These are phyloP conservation scores for Xenus cinereus DNA, from an alignment of 2,113 vertebrate species.

Conservation along the genomic window DNA sequence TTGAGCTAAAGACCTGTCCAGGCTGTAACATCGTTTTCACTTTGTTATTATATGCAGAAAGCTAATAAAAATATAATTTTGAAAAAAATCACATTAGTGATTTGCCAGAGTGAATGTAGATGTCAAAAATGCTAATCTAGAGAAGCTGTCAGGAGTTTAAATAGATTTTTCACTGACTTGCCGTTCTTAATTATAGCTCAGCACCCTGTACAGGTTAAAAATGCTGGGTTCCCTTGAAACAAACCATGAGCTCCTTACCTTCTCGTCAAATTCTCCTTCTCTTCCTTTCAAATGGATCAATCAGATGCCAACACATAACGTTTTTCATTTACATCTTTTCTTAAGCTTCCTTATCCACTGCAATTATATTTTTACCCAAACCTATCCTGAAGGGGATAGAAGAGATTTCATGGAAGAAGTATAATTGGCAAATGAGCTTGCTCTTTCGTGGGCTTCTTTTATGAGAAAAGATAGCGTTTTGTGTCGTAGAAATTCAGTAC, in stretches of 20 bases:
- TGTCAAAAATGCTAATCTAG: conserved; percentile 69
- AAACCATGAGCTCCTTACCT: conserved; percentile 37
- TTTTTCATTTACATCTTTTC: conserved; percentile 65
- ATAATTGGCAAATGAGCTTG: conserved; percentile 60
- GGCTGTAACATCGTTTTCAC: conserved; percentile 41
- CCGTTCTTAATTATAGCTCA: conserved; percentile 70
- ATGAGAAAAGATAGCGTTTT: conserved; percentile 28
- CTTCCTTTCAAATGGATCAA: conserved; percentile 64
- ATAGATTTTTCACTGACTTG: conserved; percentile 67
- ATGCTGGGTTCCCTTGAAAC: conserved; percentile 43
- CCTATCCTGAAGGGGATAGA: conserved; percentile 54
- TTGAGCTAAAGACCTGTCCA: conserved; percentile 52
- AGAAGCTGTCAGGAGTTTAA: conserved; percentile 68
- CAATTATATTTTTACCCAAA: conserved; percentile 60
- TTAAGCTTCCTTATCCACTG: conserved; percentile 46
- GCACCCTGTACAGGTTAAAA: conserved; percentile 66
- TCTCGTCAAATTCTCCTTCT: conserved; percentile 53
- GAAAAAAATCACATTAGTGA: conserved; percentile 50
- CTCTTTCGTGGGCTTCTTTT: conserved; percentile 19
- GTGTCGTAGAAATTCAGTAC: conserved; percentile 22
- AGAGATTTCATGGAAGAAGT: conserved; percentile 59
- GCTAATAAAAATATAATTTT: conserved; percentile 63
- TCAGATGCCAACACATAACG: conserved; percentile 60
- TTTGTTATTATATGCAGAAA: conserved; percentile 41
- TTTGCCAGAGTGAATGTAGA: conserved; percentile 61